Evolutionary conservation across 2,888 invertebrate genomes (phyloP).

Genomic region (Coelopa pilipes): DNA sequence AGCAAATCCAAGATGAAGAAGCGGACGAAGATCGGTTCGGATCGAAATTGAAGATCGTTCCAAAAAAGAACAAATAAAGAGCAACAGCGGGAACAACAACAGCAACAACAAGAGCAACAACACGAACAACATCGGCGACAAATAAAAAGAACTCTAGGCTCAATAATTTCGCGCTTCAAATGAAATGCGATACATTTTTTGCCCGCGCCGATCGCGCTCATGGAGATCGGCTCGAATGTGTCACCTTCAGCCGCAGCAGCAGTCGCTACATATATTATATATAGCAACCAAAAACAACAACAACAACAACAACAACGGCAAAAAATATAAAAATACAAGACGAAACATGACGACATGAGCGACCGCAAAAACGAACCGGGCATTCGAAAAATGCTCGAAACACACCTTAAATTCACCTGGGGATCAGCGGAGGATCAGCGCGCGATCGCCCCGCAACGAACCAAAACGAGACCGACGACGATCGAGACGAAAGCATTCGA

Average conservation of each 20-base stretch:
- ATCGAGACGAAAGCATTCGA: neutral
- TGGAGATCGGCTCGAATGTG: slow-evolving; percentile 18
- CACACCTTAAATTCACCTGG: slow-evolving; percentile 51
- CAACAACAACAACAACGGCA: neutral
- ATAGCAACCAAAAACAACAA: neutral
- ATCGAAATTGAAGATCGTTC: too few species aligned
- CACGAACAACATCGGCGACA: too few species aligned
- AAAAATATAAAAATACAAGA: neutral
- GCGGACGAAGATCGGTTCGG: too few species aligned
- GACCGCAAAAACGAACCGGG: slow-evolving; percentile 13
- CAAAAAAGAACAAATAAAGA: too few species aligned
- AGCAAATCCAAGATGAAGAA: slow-evolving; percentile 45
- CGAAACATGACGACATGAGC: neutral
- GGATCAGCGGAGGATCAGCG: slow-evolving; percentile 39
- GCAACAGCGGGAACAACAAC: too few species aligned
- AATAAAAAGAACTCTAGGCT: too few species aligned
- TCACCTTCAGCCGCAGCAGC: slow-evolving; percentile 16
- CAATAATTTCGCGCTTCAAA: slow-evolving; percentile 52
- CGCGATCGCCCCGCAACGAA: neutral
- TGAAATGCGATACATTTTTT: slow-evolving; percentile 51
- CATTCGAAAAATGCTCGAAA: slow-evolving; percentile 46
- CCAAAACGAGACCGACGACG: neutral
- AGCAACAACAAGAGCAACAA: too few species aligned
- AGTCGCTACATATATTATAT: too few species aligned
- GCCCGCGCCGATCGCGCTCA: neutral